Evolutionary conservation across 2,113 vertebrate genomes (phyloP), one percentile per base, ranked within the genome.

Genomic region (Addax nasomaculatus): DNA sequence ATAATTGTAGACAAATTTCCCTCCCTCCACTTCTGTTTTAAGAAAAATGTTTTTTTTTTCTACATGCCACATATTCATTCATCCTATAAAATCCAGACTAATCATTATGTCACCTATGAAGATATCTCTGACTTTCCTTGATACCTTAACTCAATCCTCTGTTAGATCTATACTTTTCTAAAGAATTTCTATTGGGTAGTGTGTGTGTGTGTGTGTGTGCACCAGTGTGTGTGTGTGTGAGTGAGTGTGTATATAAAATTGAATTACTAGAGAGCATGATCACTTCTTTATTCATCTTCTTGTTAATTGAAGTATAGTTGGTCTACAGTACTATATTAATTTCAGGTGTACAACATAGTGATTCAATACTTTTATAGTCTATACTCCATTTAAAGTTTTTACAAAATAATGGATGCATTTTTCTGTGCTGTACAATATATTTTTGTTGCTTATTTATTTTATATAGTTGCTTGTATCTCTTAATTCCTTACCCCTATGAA

Each of bases 181-280:
- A 39, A 36, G 4, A 2, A 83, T 51, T 53, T 81, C 49, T 53
- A 12, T 4, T 53, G 6, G 6, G 7, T 53, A 6, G 15, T 49
- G 4, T 19, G 9, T 1, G 0, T 79, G 45, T 1, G 0, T 79
- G 45, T 33, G 8, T 49, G 4, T 79, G 16, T 29, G 14, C 0
- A 0, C 64, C 64, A 13, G 11, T 25, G 36, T 39, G 21, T 73
- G 23, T 43, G 6, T 13, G 29, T 80, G 45, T 45, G 25, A 78
- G 14, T 79, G 29, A 78, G 39, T 78, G 25, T 80, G 45, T 49
- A 30, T 49, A 80, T 39, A 7, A 84, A 90, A 76, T 13, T 33
- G 27, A 84, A 60, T 33, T 43, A 13, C 51, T 60, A 7, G 55
- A 33, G 9, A 13, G 49, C 6, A n/a, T 39, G 33, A 51, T 76